Evolutionary conservation across 2,888 invertebrate genomes (phyloP).

Genomic region (Lamellibrachia columna): DNA sequence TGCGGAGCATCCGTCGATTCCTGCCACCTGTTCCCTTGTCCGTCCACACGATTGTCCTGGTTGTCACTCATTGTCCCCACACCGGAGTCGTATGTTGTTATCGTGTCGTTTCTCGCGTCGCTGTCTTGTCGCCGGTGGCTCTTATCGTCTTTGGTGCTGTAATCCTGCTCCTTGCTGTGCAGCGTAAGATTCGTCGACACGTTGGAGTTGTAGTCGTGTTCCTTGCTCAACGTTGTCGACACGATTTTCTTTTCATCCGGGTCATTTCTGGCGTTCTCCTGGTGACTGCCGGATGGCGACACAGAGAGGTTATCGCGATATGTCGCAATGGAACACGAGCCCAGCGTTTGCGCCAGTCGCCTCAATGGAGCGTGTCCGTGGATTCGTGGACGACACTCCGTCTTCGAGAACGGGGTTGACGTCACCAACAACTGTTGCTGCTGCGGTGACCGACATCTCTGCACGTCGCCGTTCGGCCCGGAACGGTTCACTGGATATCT

Average conservation of each 20-base stretch:
- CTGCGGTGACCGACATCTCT: not conserved
- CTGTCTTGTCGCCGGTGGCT: not conserved
- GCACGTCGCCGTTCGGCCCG: not conserved
- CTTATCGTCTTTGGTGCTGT: not conserved
- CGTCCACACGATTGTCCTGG: not conserved
- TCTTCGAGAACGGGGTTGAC: not conserved
- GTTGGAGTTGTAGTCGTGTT: not conserved
- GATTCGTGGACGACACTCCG: not conserved
- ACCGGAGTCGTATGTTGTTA: not conserved
- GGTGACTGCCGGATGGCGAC: not conserved
- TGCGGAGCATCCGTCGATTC: not conserved
- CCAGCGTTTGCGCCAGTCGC: not conserved
- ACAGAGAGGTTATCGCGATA: not conserved
- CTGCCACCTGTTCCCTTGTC: not conserved
- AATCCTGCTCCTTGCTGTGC: not conserved
- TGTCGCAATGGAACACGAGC: not conserved
- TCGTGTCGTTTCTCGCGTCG: constrained; percentile 11
- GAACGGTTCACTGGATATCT: not conserved
- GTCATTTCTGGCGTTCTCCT: not conserved
- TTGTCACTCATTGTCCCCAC: not conserved
- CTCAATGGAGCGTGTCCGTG: not conserved
- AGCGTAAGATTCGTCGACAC: not conserved
- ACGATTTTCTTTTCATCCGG: not conserved
- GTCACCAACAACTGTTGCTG: not conserved
- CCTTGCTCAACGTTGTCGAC: not conserved